A percentile compares a stretch with the other conserved stretches of the same genome.
These are phyloP conservation scores for Natrix natrix DNA, from an alignment of 2,797 vertebrate genomes.

Conservation along the genomic window DNA sequence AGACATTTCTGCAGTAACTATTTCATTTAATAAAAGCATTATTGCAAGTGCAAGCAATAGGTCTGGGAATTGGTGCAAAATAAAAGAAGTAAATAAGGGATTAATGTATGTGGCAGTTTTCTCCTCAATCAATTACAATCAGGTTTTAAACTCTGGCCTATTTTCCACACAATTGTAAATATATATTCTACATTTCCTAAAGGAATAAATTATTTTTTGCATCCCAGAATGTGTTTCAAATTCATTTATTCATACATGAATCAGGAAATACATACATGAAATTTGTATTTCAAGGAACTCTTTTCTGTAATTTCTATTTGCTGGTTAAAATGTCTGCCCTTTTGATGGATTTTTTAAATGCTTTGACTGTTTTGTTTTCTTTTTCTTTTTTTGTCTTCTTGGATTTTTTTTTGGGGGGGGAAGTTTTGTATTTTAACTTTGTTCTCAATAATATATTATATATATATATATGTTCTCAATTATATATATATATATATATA, in stretches of 20 bases:
- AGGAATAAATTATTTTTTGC: neutral
- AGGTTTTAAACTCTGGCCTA: neutral
- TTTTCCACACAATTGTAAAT: neutral
- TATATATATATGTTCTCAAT: too few relatives aligned
- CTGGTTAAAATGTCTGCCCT: neutral
- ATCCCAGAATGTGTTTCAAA: neutral
- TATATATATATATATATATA: too few relatives aligned
- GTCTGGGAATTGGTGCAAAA: conserved; percentile 50
- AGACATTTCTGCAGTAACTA: conserved; percentile 53
- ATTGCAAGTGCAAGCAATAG: conserved; percentile 52
- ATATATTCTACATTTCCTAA: neutral
- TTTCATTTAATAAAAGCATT: conserved; percentile 44
- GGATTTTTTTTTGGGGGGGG: too few relatives aligned
- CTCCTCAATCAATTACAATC: neutral
- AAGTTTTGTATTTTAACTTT: too few relatives aligned
- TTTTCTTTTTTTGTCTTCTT: too few relatives aligned
- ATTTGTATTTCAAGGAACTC: neutral
- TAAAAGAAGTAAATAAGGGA: conserved; percentile 25
- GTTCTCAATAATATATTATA: too few relatives aligned
- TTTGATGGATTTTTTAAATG: too few relatives aligned
- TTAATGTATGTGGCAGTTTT: conserved; percentile 44
- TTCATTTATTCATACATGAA: neutral
- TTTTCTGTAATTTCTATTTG: neutral
- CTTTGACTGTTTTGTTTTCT: too few relatives aligned
- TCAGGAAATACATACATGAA: neutral